A percentile compares a stretch with the other conserved stretches of the same genome.
These are phyloP conservation scores for Hypomesus transpacificus DNA, from an alignment of 2,113 vertebrate genomes.

Conservation along the genomic window DNA sequence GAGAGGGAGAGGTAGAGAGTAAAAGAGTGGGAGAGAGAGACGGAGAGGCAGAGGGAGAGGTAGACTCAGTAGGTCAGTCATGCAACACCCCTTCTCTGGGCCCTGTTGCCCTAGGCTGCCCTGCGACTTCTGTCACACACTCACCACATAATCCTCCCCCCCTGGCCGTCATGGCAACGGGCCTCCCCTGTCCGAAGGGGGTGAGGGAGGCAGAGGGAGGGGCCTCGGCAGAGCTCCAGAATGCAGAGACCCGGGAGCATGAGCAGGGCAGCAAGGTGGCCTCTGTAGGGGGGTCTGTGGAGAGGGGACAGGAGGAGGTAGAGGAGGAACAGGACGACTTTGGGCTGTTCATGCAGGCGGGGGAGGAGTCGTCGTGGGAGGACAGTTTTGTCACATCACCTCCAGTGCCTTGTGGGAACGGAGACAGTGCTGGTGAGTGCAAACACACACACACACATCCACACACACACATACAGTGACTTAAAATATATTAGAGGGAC, in stretches of 20 bases:
- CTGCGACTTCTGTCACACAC: conserved; percentile 14
- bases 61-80: not conserved
- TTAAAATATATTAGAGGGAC: not conserved
- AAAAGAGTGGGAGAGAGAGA: not conserved
- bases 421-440: conserved; percentile 60
- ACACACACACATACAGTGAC: not conserved
- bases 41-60: conserved; percentile 2
- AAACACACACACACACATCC: not conserved
- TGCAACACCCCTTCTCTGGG: conserved; percentile 36
- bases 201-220: conserved; percentile 31
- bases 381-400: conserved; percentile 47
- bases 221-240: conserved; percentile 15
- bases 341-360: conserved; percentile 73
- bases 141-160: conserved; percentile 58
- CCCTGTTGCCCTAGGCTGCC: conserved; percentile 4
- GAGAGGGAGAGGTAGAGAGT: not conserved
- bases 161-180: conserved; percentile 61
- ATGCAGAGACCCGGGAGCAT: conserved; percentile 11
- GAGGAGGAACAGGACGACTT: conserved; percentile 68
- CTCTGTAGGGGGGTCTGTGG: conserved; percentile 24
- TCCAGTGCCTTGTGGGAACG: conserved; percentile 62
- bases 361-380: conserved; percentile 54
- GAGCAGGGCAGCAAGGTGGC: conserved; percentile 35
- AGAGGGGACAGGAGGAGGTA: conserved; percentile 23
- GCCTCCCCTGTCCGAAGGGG: conserved; percentile 43